Conservation (phyloP, 64 coral and sea anemone species). For the Pachyseris speciosa region DNA sequence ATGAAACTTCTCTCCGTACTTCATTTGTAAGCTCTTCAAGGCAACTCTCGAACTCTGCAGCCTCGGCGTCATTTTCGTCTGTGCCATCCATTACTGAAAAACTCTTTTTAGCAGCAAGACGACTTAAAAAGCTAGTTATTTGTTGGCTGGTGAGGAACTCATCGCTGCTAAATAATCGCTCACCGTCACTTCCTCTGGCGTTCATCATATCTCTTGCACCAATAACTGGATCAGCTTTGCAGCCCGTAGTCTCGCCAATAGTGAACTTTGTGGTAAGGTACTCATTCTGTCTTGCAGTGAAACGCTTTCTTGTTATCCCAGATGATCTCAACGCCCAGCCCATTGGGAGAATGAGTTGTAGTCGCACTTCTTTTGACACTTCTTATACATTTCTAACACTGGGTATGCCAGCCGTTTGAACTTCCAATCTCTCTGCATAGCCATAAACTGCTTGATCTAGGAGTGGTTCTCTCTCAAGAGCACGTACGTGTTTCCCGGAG, state of each 20-base stretch:
- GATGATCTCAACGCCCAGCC: conserved; percentile 35
- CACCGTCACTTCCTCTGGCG: conserved; percentile 25
- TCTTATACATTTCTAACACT: not conserved
- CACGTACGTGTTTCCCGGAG: conserved; percentile 16
- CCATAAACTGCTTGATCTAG: conserved; percentile 48
- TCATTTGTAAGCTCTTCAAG: not conserved
- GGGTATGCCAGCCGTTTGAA: not conserved
- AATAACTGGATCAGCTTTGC: conserved; percentile 37
- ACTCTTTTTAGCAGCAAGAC: conserved; percentile 15
- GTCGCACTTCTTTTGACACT: not conserved
- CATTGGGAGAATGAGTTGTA: conserved; percentile 1
- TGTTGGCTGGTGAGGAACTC: conserved; percentile 54
- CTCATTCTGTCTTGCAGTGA: conserved; percentile 33
- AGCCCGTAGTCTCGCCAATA: conserved; percentile 28
- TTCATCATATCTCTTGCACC: conserved; percentile 31
- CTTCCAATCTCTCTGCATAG: conserved; percentile 40
- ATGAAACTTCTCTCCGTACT: not conserved
- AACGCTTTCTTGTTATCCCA: not conserved
- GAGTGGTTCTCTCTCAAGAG: conserved; percentile 19
- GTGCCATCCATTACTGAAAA: not conserved
- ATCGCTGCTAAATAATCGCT: conserved; percentile 32
- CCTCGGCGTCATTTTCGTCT: not conserved
- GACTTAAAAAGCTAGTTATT: conserved; percentile 50
- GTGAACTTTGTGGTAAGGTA: conserved; percentile 33
- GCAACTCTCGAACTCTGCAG: not conserved